Evolutionary conservation across 2,113 vertebrate species (phyloP).

Genomic region (Scartelaos histophorus): DNA sequence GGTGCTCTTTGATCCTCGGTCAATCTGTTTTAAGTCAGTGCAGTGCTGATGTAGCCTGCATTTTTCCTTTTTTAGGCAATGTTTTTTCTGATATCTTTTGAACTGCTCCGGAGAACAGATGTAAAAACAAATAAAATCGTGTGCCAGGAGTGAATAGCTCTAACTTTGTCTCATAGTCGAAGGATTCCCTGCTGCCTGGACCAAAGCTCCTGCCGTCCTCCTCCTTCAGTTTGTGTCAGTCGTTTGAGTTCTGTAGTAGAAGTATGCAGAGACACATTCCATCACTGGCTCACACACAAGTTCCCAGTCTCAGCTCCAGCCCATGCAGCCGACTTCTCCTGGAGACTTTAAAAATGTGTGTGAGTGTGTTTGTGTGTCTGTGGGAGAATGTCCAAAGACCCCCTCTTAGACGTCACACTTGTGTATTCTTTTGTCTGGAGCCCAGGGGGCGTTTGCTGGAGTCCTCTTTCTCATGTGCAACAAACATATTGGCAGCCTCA

Average conservation of each 20-base stretch:
- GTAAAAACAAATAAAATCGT: constrained; percentile 12
- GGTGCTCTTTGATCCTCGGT: constrained; percentile 1
- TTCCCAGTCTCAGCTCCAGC: constrained; percentile 31
- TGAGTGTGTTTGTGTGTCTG: constrained; percentile 26
- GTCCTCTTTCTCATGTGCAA: constrained; percentile 71
- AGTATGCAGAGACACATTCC: constrained; percentile 42
- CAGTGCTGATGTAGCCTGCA: not conserved
- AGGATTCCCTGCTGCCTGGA: constrained; percentile 32
- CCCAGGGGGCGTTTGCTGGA: constrained; percentile 65
- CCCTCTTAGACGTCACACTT: constrained; percentile 64
- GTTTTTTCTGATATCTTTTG: not conserved
- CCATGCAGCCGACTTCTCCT: constrained; percentile 37
- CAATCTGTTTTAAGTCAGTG: constrained; percentile 5
- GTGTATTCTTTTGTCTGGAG: constrained; percentile 71
- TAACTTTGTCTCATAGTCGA: constrained; percentile 16
- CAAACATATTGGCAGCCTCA: constrained; percentile 80
- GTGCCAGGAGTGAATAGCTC: constrained; percentile 26
- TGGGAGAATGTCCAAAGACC: constrained; percentile 51
- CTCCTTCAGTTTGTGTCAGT: constrained; percentile 37
- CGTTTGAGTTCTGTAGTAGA: constrained; percentile 58
- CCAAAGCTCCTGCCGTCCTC: constrained; percentile 41
- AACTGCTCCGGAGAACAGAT: constrained; percentile 20
- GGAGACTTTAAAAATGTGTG: constrained; percentile 46
- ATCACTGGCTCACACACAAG: constrained; percentile 27
- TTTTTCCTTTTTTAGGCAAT: not conserved